These are phyloP conservation scores for Zaprionus ornatus DNA, from an alignment of 1,140 invertebrate genomes.

Conservation along the genomic window DNA sequence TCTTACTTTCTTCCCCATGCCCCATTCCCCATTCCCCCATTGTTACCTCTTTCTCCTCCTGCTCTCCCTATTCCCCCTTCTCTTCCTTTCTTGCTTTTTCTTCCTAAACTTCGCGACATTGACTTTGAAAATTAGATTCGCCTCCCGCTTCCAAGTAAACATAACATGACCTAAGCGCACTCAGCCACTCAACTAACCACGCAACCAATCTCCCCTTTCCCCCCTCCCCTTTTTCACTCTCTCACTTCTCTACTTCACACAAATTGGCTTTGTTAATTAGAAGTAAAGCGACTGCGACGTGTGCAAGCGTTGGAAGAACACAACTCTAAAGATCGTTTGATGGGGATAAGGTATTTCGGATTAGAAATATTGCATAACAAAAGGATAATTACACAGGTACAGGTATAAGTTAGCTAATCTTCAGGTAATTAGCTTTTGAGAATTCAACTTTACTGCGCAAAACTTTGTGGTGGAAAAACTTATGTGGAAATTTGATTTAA, in stretches of 20 bases:
- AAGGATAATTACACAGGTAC: not conserved
- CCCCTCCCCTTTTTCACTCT: not conserved
- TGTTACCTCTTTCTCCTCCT: not conserved
- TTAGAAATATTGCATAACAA: not conserved
- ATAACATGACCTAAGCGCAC: constrained; percentile 1
- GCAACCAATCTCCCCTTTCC: not conserved
- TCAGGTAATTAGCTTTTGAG: constrained; percentile 1
- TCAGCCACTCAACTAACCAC: not conserved
- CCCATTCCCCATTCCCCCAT: not conserved
- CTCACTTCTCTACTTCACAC: not conserved
- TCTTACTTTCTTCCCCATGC: no score
- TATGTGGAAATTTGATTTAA: no score
- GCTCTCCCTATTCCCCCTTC: not conserved
- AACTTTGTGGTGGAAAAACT: not conserved
- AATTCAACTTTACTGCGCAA: not conserved
- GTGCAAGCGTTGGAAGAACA: not conserved
- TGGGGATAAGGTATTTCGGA: not conserved
- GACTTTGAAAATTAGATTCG: constrained; percentile 73
- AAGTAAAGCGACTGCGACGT: constrained; percentile 9
- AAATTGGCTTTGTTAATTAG: constrained; percentile 47
- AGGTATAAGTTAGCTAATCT: not conserved
- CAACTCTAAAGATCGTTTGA: not conserved
- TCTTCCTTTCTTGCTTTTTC: not conserved
- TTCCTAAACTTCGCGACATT: constrained; percentile 50
- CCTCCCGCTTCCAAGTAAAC: constrained; percentile 5